Conservation (phyloP, 1,140 invertebrate species). For the Pseudobourletiella spinata region DNA sequence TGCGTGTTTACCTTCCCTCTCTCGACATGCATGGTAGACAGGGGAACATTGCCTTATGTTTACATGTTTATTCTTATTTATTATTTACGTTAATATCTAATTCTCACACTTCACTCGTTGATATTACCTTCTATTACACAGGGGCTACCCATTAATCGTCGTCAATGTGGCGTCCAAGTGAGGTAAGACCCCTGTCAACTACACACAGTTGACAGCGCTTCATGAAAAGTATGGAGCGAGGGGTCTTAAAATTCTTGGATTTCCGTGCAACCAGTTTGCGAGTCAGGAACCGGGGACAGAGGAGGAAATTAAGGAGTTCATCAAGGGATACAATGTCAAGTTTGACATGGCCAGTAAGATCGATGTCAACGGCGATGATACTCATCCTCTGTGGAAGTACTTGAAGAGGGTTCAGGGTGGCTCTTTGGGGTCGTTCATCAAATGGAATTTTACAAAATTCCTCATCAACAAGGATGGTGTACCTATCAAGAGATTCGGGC, state of each 20-base stretch:
- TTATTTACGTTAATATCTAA: too few species aligned
- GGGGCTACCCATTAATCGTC: slow-evolving; percentile 58
- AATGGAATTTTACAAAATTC: slow-evolving; percentile 98
- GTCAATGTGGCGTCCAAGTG: slow-evolving; percentile 83
- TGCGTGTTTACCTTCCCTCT: too few species aligned
- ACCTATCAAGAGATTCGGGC: slow-evolving; percentile 26
- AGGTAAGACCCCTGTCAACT: slow-evolving; percentile 64
- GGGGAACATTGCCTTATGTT: too few species aligned
- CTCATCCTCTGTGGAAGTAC: slow-evolving; percentile 77
- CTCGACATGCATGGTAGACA: too few species aligned
- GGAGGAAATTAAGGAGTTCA: slow-evolving; percentile 63
- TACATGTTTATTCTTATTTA: too few species aligned
- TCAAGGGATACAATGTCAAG: slow-evolving; percentile 54
- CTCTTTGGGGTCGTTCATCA: slow-evolving; percentile 65
- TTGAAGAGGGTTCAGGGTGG: slow-evolving; percentile 74
- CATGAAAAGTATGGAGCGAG: slow-evolving; percentile 55
- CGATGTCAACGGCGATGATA: slow-evolving; percentile 75
- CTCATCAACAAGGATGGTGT: slow-evolving; percentile 54
- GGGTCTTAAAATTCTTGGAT: slow-evolving; percentile 68
- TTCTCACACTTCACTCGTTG: too few species aligned
- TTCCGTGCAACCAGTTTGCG: slow-evolving; percentile 90
- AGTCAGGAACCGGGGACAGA: slow-evolving; percentile 60
- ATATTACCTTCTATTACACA: too few species aligned
- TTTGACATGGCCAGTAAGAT: slow-evolving; percentile 75
- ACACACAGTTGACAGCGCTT: slow-evolving; percentile 45